A percentile compares a stretch with the other conserved stretches of the same genome.
Conservation (phyloP, 2,113 vertebrate species). For the Eublepharis macularius region DNA sequence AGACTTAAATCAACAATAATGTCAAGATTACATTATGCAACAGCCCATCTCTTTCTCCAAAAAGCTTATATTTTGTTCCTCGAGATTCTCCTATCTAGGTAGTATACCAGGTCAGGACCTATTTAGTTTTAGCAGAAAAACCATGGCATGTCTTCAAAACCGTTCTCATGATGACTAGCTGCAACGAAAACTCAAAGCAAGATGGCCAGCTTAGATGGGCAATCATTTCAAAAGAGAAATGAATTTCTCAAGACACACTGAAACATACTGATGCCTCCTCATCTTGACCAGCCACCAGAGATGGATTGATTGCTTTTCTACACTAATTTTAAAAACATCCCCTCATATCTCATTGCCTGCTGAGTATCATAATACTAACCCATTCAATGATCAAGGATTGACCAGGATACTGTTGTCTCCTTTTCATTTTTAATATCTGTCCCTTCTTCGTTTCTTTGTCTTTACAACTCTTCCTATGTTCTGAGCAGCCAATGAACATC, state of each 20-base stretch:
- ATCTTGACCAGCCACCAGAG: too few species aligned
- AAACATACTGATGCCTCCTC: too few species aligned
- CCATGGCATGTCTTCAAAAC: not conserved
- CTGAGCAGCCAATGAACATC: not conserved
- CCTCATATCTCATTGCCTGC: not conserved
- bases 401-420: not conserved
- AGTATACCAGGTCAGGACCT: not conserved
- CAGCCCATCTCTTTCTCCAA: not conserved
- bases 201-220: not conserved
- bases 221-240: not conserved
- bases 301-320: too few species aligned
- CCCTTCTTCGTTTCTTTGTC: too few species aligned
- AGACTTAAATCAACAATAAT: too few species aligned
- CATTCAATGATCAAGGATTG: not conserved
- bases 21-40: not conserved
- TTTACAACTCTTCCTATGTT: too few species aligned
- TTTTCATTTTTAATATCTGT: not conserved
- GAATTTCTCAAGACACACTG: not conserved
- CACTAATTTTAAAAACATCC: too few species aligned
- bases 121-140: not conserved
- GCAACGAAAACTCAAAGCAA: not conserved
- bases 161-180: not conserved
- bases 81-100: not conserved
- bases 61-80: not conserved
- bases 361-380: not conserved